phyloP scores from a whole-genome alignment of 2,113 vertebrate genomes.

The Xiphias gladius region DNA sequence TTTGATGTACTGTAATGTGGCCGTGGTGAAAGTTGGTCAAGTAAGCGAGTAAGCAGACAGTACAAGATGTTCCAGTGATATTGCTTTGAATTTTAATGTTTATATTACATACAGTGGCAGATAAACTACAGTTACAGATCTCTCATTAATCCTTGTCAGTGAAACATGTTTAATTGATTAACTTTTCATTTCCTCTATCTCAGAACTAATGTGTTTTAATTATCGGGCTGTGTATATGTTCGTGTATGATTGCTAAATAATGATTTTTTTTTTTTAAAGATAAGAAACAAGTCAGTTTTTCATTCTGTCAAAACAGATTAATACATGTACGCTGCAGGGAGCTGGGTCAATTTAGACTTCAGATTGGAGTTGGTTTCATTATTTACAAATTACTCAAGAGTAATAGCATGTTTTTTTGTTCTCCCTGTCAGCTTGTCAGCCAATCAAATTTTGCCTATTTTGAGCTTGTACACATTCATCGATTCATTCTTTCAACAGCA shows the following conservation, averaged over 20 bases:
- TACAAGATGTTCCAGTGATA: background rate
- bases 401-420: slow-evolving; percentile 31
- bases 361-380: slow-evolving; percentile 46
- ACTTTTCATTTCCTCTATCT: slow-evolving; percentile 21
- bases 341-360: slow-evolving; percentile 20
- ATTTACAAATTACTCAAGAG: slow-evolving; percentile 32
- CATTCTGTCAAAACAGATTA: background rate
- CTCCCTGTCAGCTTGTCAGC: slow-evolving; percentile 34
- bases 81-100: background rate
- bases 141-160: slow-evolving; percentile 2
- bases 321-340: too few relatives aligned
- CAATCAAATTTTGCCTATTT: slow-evolving; percentile 39
- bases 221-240: background rate
- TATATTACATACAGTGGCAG: background rate
- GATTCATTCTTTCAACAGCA: slow-evolving; percentile 47
- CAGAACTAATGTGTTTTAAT: slow-evolving; percentile 25
- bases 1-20: background rate
- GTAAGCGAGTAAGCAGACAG: background rate
- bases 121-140: background rate
- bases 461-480: slow-evolving; percentile 35
- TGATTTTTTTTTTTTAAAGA: slow-evolving; percentile 2
- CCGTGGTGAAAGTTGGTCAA: background rate
- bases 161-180: slow-evolving; percentile 22
- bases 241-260: slow-evolving; percentile 21
- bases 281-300: background rate